phyloP scores from a whole-genome alignment of 2,797 vertebrate species.

The Mormyrops attenuatus region DNA sequence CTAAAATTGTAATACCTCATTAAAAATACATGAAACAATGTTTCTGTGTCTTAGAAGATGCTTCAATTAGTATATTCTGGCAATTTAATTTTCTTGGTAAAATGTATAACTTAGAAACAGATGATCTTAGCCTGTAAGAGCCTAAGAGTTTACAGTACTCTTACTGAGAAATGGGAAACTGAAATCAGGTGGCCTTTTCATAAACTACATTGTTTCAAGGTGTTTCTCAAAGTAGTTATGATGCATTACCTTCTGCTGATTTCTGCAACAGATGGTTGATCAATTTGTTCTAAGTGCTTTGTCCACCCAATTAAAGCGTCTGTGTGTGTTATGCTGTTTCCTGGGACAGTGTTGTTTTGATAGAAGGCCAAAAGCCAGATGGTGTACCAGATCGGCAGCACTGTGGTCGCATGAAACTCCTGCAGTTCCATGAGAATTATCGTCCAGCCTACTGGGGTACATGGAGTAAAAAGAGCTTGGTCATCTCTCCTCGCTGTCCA shows the following conservation, averaged over 20 bases:
- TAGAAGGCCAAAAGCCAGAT: slow-evolving; percentile 56
- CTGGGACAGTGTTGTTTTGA: slow-evolving; percentile 66
- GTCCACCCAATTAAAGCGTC: neutral
- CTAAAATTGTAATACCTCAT: neutral
- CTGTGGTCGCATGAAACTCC: slow-evolving; percentile 87
- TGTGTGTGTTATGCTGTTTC: neutral
- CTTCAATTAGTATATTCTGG: neutral
- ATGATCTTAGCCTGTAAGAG: neutral
- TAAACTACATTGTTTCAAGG: neutral
- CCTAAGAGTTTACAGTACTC: neutral
- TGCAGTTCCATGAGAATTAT: slow-evolving; percentile 88
- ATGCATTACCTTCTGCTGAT: neutral
- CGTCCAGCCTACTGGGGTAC: slow-evolving; percentile 98
- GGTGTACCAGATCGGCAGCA: slow-evolving; percentile 64
- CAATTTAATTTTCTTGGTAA: no score
- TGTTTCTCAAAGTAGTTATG: neutral
- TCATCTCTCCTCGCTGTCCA: slow-evolving; percentile 73
- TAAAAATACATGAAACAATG: neutral
- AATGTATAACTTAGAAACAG: neutral
- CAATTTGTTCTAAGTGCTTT: neutral
- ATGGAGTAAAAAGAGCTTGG: slow-evolving; percentile 74
- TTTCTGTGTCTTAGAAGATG: neutral
- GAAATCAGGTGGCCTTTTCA: neutral
- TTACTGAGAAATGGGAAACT: neutral
- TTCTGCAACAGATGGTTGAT: neutral